phyloP scores from a whole-genome alignment of 2,113 vertebrate genomes.

The Pardalotus punctatus region DNA sequence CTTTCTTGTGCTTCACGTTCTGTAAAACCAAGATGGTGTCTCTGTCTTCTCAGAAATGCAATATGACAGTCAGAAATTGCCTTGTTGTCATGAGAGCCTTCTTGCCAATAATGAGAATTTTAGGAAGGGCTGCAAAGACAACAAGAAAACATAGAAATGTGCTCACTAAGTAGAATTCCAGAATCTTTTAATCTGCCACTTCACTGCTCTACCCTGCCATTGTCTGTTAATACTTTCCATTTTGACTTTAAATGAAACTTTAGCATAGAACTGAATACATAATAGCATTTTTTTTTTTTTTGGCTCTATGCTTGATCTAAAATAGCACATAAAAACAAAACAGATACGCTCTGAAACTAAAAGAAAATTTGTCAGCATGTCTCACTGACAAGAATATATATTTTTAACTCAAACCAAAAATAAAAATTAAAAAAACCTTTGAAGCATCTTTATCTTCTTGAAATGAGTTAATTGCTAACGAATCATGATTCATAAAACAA shows the following conservation, averaged over 20 bases:
- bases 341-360: neutral
- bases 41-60: neutral
- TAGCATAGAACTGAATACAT: neutral
- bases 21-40: neutral
- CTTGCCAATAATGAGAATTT: neutral
- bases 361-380: neutral
- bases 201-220: neutral
- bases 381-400: neutral
- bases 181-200: neutral
- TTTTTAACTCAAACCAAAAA: conserved; percentile 7
- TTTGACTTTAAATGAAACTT: conserved; percentile 10
- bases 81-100: neutral
- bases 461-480: conserved; percentile 23
- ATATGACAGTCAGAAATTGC: fast-evolving
- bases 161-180: neutral
- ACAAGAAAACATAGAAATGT: neutral
- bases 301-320: neutral
- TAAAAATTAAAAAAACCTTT: neutral
- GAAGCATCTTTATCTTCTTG: neutral
- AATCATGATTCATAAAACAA: conserved; percentile 6
- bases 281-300: neutral
- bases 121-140: neutral
- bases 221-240: neutral
- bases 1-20: fast-evolving
- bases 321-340: conserved; percentile 8